These are phyloP conservation scores for Glossophaga mutica DNA, from an alignment of 2,797 vertebrate species.

Conservation along the genomic window DNA sequence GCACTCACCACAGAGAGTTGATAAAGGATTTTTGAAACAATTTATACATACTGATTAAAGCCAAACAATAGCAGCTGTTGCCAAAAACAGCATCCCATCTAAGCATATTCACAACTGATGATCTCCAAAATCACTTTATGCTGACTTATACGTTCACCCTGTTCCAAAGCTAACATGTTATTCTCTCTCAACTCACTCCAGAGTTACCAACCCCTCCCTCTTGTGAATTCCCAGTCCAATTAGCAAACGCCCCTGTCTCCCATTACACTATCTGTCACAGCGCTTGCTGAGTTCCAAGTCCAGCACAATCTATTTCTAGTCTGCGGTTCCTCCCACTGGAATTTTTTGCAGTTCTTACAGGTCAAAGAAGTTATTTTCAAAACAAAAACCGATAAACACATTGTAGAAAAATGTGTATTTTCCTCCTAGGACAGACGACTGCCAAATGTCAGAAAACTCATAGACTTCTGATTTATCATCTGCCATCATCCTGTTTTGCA, in stretches of 20 bases:
- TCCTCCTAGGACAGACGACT: not conserved
- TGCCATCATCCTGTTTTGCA: not conserved
- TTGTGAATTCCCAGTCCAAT: slow-evolving; percentile 45
- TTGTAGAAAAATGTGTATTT: not conserved
- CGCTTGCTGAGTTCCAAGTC: slow-evolving; percentile 61
- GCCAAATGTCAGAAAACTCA: not conserved
- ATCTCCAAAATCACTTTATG: not conserved
- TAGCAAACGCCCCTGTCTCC: not conserved
- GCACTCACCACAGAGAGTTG: not conserved
- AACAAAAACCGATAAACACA: slow-evolving; percentile 50
- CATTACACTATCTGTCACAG: not conserved
- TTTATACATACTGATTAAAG: slow-evolving; percentile 53
- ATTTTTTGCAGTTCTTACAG: slow-evolving; percentile 60
- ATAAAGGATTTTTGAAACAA: slow-evolving; percentile 37
- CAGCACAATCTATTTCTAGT: slow-evolving; percentile 64
- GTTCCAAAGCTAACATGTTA: slow-evolving; percentile 36
- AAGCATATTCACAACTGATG: not conserved
- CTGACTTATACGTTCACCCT: slow-evolving; percentile 55
- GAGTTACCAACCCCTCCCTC: slow-evolving; percentile 67
- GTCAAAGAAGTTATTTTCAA: slow-evolving; percentile 53
- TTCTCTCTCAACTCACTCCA: not conserved
- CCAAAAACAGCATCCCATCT: slow-evolving; percentile 35
- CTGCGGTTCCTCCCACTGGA: slow-evolving; percentile 40
- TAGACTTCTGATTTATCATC: not conserved
- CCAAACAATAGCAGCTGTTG: slow-evolving; percentile 21